Evolutionary conservation across 2,888 invertebrate genomes (phyloP).

Genomic region (Archaeoteleia sp.): DNA sequence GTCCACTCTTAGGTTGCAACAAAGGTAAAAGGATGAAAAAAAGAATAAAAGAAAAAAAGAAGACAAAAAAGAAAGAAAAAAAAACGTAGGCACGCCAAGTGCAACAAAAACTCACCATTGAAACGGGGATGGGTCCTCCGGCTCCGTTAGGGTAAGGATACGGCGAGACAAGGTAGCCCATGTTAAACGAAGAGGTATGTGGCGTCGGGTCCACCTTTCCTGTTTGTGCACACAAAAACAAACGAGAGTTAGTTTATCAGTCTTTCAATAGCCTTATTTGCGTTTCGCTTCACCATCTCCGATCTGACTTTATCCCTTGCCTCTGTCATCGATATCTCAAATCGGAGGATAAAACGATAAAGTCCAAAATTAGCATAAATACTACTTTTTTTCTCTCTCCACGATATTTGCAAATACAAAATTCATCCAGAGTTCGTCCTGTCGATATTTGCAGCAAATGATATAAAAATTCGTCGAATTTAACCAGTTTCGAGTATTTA

Average conservation of each 20-base stretch:
- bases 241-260: slow-evolving; percentile 30
- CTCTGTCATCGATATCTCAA: slow-evolving; percentile 31
- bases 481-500: too few relatives aligned
- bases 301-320: slow-evolving; percentile 34
- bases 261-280: slow-evolving; percentile 13
- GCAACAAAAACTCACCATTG: slow-evolving; percentile 85
- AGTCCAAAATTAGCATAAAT: too few relatives aligned
- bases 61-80: slow-evolving; percentile 13
- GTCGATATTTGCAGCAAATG: too few relatives aligned
- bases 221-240: slow-evolving; percentile 70
- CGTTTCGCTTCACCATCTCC: slow-evolving; percentile 22
- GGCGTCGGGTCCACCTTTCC: slow-evolving; percentile 89
- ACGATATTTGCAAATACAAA: too few relatives aligned
- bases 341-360: too few relatives aligned
- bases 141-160: slow-evolving; percentile 93
- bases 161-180: slow-evolving; percentile 94
- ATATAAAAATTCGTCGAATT: too few relatives aligned
- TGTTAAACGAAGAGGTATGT: slow-evolving; percentile 88
- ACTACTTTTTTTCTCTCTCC: too few relatives aligned
- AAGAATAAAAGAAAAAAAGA: not conserved
- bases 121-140: slow-evolving; percentile 88
- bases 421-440: too few relatives aligned
- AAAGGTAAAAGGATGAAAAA: not conserved
- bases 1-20: slow-evolving; percentile 11
- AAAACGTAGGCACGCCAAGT: slow-evolving; percentile 3